Base-by-base conservation (phyloP, 2,113 vertebrate species). In the Pan troglodytes region DNA sequence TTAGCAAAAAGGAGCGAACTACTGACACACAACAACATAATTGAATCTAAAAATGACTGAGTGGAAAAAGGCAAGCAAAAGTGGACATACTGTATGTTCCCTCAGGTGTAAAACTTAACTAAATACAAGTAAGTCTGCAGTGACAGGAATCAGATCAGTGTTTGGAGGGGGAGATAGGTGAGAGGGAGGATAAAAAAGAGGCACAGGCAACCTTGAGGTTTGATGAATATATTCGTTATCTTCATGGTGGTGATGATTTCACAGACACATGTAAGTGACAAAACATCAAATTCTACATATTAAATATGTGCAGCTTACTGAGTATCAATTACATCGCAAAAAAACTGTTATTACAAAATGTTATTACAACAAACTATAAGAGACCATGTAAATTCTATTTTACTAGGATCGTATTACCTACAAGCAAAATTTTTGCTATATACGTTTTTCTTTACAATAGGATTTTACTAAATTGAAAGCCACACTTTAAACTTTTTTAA, bases 381-480 rank as follows among this genome's bases (percentile, higher is more conserved):
- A 20, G 48, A 20, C 52, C 59, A 67, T 38, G 35, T 91, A 94
- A 61, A 93, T 87, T 75, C 78, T 30, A 73, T 75, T 92, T 80
- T 92, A 59, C 18, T 79, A 16, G 35, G 35, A 89, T 95, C 17
- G 40, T 50, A 84, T 27, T 97, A 88, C 3, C 52, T 79, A 38
- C 6, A 94, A 52, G 38, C 45, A 61, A 18, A 88, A 38, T 85
- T 75, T 90, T 73, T 73, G 16, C n/a, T 91, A 38, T 25, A 0
- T 50, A 76, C 50, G 5, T 82, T 94, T 80, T 96, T 67, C 64
- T 92, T 96, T 82, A 64, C 57, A 78, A 85, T 18, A 76, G 52
- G 30, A 78, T 70, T 94, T 96, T 72, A 73, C 61, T 81, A 93
- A 80, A 20, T 81, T 84, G 48, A 57, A 89, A 94, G 59, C 45